These are phyloP conservation scores for Archivesica marissinica DNA, from an alignment of 1,140 invertebrate species.

Conservation along the genomic window DNA sequence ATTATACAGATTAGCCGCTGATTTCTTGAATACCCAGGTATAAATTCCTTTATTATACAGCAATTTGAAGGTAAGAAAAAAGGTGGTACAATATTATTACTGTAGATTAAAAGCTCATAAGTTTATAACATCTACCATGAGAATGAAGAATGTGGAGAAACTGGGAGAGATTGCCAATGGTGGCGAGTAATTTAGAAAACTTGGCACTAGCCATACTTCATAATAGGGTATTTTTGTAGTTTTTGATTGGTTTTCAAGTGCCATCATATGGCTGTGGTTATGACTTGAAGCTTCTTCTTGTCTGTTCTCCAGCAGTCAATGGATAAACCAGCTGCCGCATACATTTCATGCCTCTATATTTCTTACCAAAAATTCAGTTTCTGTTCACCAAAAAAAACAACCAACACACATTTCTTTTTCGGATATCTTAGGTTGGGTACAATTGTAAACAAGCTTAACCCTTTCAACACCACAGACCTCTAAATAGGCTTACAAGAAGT, in stretches of 20 bases:
- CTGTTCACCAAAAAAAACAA: background rate
- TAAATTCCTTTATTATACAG: background rate
- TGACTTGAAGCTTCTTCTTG: constrained; percentile 31
- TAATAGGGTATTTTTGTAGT: constrained; percentile 33
- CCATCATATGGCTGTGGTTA: constrained; percentile 31
- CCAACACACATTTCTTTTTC: too few species aligned
- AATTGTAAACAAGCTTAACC: too few species aligned
- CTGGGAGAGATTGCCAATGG: background rate
- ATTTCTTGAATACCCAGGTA: constrained; percentile 31
- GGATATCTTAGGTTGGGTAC: too few species aligned
- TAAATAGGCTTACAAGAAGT: too few species aligned
- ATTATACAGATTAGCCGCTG: constrained; percentile 16
- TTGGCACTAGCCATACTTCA: constrained; percentile 32
- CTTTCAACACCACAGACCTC: too few species aligned
- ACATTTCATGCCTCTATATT: background rate
- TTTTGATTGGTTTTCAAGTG: constrained; percentile 50
- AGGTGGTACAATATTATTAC: constrained; percentile 25
- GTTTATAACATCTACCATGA: constrained; percentile 5
- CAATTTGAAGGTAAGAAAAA: background rate
- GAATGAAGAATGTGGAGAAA: background rate
- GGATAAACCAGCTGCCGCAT: background rate
- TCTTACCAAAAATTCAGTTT: background rate
- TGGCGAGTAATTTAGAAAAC: constrained; percentile 16
- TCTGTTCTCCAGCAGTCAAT: constrained; percentile 22
- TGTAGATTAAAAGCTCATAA: constrained; percentile 35